Base-by-base conservation (phyloP, 2,888 invertebrate species). In the Cyclophora albipunctata region DNA sequence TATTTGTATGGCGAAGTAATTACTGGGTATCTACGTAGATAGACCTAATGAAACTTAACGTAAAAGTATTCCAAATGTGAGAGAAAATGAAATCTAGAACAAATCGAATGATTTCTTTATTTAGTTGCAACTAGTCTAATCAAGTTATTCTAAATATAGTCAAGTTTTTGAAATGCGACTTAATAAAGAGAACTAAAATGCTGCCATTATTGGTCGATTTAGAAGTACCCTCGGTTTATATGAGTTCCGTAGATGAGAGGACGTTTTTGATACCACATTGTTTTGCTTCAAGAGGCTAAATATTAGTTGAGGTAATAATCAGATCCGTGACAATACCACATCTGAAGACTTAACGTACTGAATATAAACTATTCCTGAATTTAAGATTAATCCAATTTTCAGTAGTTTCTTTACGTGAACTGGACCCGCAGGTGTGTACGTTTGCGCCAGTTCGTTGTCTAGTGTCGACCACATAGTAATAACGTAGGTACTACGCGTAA, bases 281-380 rank as follows among this genome's bases (percentile, higher is more conserved):
- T 20, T 49, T 48, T 42, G 20, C 49, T 61, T 52, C 53, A 47
- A 37, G 37, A 37, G 37, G 37, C 37, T 37, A 37, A 37, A 37
- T 37, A 37, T 37, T 37, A 37, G 4, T 37, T 37, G 37, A 37
- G 5, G 5, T 54, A 44, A 58, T 59, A 55, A 60, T 55, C 59
- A 66, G 54, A 64, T 65, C 68, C 67, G 59, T 64, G 78, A 78
- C 78, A 78, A 78, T 78, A 78, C 70, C 64, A 57, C 60, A 63
- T 67, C 60, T 49, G 67, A 70, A 75, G 69, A 75, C 72, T 75
- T 58, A 57, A 67, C 42, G 73, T 63, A 78, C 75, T 78, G 73
- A 78, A 69, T 71, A 60, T 69, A 60, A 64, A 64, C 60, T 66
- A 67, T 57, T 60, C 66, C 70, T 65, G 54, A 47, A 45, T 53